Base-by-base conservation (phyloP, 2,888 invertebrate species). In the Ormyrus pomaceus region DNA sequence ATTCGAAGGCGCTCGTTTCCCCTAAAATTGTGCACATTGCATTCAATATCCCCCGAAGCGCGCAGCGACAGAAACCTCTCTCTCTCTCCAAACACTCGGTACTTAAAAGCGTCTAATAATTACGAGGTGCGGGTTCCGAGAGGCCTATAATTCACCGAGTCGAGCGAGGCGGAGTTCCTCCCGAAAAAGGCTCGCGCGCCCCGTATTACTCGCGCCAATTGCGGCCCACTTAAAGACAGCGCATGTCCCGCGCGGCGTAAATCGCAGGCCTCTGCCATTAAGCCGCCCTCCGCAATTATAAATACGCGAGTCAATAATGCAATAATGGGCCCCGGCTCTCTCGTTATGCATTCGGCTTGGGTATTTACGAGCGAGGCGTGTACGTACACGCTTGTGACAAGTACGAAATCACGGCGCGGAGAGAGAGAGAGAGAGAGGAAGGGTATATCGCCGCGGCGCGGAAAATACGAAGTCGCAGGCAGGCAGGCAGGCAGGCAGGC, bases 391-490 rank as follows among this genome's bases (percentile, higher is more conserved):
- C n/a, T 45, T 9, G 53, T 5, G 55, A 10, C n/a, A 46, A 53
- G 9, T 11, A 11, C 7, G 45, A 51, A 55, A 45, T 45, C 7
- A 3, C 11, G 7, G 19, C 19, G 55, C 19, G 2, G 5, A 59
- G 59, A 34, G 69, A 70, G n/a, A 55, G 69, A 78, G 45, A 19
- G 19, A 2, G 19, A 19, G 19, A 19, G 19, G 19, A 19, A 19
- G 19, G 19, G 19, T 19, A 19, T 19, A 19, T 19, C 19, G 19
- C 19, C 19, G 19, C 19, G 9, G 58, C 53, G 61, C 80, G 84
- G 84, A 84, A 84, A 83, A 86, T 85, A 85, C 85, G 85, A 86
- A 86, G 86, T 86, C 83, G 85, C 83, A 83, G 85, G 85, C 86
- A 84, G 85, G 84, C 85, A 86, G 84, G 84, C 84, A 86, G 84